Evolutionary conservation across 92 coral and sea anemone genomes (phyloP).

Genomic region (Porites lobata): DNA sequence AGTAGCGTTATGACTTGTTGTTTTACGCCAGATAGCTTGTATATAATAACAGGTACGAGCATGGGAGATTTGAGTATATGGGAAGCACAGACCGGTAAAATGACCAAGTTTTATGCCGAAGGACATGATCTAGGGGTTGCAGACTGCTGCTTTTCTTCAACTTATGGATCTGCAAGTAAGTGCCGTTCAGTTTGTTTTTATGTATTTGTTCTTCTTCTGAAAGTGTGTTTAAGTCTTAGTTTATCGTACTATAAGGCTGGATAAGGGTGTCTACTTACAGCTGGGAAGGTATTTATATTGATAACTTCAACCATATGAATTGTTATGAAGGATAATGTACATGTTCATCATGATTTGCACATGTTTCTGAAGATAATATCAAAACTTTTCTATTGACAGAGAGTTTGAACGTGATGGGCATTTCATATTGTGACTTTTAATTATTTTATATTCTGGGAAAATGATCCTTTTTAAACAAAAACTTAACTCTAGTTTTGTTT

Average conservation of each 20-base stretch:
- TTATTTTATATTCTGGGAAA: no score
- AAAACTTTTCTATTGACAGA: no score
- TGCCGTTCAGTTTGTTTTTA: not conserved
- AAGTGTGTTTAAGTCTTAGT: not conserved
- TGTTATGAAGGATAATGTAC: no score
- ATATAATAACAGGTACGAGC: constrained; percentile 92
- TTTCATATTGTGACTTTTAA: no score
- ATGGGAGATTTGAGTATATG: constrained; percentile 88
- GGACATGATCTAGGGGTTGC: constrained; percentile 96
- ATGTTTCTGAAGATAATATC: no score
- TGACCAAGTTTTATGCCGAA: constrained; percentile 82
- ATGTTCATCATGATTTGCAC: no score
- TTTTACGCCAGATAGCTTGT: constrained; percentile 95
- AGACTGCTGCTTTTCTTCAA: constrained; percentile 93
- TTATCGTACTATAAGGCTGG: not conserved
- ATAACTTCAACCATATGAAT: no score
- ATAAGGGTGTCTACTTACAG: not conserved
- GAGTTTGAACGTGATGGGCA: no score
- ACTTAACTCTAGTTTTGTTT: no score
- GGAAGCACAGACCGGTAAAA: constrained; percentile 87
- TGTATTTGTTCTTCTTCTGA: not conserved
- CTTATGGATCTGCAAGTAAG: constrained; percentile 99
- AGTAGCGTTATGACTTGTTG: constrained; percentile 92
- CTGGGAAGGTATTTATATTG: not conserved
- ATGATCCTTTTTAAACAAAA: no score